These are phyloP conservation scores for Caranx melampygus DNA, from an alignment of 2,113 vertebrate species.

Conservation along the genomic window DNA sequence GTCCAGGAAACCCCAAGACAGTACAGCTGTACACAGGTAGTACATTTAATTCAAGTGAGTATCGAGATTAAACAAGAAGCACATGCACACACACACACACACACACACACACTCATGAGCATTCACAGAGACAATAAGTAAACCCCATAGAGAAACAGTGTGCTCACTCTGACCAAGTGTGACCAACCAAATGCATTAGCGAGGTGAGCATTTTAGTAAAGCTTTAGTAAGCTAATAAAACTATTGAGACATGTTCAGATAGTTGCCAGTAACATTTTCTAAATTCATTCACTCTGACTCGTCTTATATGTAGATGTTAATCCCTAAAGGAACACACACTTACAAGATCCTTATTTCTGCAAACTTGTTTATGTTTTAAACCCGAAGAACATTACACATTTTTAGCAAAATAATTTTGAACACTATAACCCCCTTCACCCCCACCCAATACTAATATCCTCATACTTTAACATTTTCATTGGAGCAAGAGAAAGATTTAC, in stretches of 20 bases:
- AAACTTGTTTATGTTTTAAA: not conserved
- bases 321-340: not conserved
- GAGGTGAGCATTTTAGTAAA: not conserved
- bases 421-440: not conserved
- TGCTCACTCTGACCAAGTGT: not conserved
- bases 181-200: not conserved
- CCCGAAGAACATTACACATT: not conserved
- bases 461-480: not conserved
- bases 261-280: not conserved
- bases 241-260: not conserved
- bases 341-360: not conserved
- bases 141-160: not conserved
- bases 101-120: not conserved
- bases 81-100: no score
- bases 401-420: not conserved
- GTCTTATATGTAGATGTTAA: not conserved
- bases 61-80: slow-evolving; percentile 13
- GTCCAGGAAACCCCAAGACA: slow-evolving; percentile 22
- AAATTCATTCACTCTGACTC: not conserved
- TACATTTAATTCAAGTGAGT: not conserved
- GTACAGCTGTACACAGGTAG: slow-evolving; percentile 45
- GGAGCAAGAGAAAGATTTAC: not conserved
- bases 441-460: not conserved
- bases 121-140: not conserved
- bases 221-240: no score